These are phyloP conservation scores for Apoda limacodes DNA, from an alignment of 2,888 invertebrate genomes.

Conservation along the genomic window DNA sequence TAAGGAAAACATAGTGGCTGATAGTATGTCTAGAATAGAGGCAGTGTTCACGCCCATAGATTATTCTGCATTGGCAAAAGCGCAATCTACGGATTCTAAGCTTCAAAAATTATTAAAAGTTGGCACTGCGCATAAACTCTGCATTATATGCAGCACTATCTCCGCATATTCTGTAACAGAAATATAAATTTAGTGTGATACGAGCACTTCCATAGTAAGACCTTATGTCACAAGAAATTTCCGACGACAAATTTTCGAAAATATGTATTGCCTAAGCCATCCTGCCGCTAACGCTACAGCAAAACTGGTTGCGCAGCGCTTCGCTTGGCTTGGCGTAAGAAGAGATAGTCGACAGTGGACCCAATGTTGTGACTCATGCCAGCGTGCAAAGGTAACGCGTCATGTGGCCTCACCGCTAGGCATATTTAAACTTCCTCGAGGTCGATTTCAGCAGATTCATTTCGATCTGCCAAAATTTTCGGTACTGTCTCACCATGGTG, in stretches of 20 bases:
- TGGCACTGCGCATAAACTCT: too few species aligned
- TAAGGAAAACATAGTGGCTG: slow-evolving; percentile 12
- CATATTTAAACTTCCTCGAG: slow-evolving; percentile 6
- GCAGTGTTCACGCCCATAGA: background rate
- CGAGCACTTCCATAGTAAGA: too few species aligned
- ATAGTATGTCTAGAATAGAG: slow-evolving; percentile 1
- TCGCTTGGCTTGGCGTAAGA: slow-evolving; percentile 9
- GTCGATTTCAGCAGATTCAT: slow-evolving; percentile 18
- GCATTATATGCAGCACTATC: too few species aligned
- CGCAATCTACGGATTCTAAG: too few species aligned
- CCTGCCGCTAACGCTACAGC: slow-evolving; percentile 2
- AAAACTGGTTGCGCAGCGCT: slow-evolving; percentile 4
- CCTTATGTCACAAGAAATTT: too few species aligned
- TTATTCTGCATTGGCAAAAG: too few species aligned
- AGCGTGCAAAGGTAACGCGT: slow-evolving; percentile 11
- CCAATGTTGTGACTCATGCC: slow-evolving; percentile 11
- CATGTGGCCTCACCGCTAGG: slow-evolving; percentile 9
- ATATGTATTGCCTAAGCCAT: too few species aligned
- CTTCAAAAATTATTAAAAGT: too few species aligned
- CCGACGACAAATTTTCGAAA: too few species aligned
- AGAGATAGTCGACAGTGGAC: slow-evolving; percentile 5
- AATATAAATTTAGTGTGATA: too few species aligned
- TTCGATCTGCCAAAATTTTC: slow-evolving; percentile 16
- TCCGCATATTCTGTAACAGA: too few species aligned
- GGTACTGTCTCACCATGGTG: slow-evolving; percentile 19